Conservation (phyloP, 2,113 vertebrate genomes). For the Puffinus mauretanicus region DNA sequence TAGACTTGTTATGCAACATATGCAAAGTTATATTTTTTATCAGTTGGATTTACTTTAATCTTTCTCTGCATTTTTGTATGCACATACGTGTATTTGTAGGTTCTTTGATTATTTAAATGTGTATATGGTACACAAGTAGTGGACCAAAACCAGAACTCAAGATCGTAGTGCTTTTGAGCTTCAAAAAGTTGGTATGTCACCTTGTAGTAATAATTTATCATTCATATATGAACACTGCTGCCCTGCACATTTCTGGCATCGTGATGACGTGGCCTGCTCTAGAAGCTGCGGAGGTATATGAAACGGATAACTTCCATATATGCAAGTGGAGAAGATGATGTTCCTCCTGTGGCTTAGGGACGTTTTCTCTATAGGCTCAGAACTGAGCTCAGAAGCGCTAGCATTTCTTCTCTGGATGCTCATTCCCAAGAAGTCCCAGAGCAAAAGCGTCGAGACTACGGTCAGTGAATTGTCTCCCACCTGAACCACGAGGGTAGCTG, state of each 20-base stretch:
- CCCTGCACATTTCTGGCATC: accelerated
- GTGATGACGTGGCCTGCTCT: accelerated
- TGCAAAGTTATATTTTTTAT: not conserved
- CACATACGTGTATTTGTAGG: accelerated
- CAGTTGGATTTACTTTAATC: not conserved
- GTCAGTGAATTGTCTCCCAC: too few species aligned
- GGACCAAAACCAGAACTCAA: not conserved
- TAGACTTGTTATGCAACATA: not conserved
- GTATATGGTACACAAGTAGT: accelerated
- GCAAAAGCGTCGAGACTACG: accelerated
- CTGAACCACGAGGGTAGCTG: not conserved
- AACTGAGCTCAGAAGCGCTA: not conserved
- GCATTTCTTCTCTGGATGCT: not conserved
- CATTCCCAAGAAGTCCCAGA: not conserved
- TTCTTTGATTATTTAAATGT: not conserved
- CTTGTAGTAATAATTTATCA: accelerated
- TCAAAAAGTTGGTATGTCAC: too few species aligned
- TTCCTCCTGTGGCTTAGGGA: not conserved
- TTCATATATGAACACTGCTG: accelerated
- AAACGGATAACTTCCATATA: accelerated
- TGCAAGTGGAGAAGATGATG: accelerated
- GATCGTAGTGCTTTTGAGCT: not conserved
- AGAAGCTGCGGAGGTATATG: accelerated
- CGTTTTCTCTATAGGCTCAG: not conserved
- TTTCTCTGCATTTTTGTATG: not conserved